A percentile compares a stretch with the other conserved stretches of the same genome.
Conservation (phyloP, 2,888 invertebrate genomes). For the Drosophila mimetica region DNA sequence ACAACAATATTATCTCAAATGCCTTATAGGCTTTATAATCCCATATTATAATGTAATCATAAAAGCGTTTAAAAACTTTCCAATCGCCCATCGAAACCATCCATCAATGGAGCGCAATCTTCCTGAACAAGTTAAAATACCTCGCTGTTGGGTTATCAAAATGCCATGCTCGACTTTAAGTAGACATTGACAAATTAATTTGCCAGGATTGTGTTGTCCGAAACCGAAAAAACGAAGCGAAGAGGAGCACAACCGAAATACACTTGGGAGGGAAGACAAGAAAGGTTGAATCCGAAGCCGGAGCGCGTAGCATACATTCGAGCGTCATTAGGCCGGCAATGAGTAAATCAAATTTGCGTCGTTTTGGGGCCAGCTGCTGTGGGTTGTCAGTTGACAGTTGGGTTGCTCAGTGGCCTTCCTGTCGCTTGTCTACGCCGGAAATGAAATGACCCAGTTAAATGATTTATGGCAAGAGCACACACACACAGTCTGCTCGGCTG, state of each 20-base stretch:
- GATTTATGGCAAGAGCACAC: slow-evolving; percentile 63
- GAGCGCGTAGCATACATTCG: slow-evolving; percentile 38
- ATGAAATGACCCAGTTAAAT: slow-evolving; percentile 81
- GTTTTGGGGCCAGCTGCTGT: slow-evolving; percentile 43
- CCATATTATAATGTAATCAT: neutral
- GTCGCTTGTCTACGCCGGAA: slow-evolving; percentile 72
- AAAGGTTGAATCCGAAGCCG: neutral
- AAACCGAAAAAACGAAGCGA: neutral
- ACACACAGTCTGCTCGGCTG: slow-evolving; percentile 17
- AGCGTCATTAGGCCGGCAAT: slow-evolving; percentile 65
- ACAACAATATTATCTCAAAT: neutral
- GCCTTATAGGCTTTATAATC: too few species aligned
- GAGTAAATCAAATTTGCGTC: slow-evolving; percentile 78
- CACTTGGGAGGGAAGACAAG: slow-evolving; percentile 1
- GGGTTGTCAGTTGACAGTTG: slow-evolving; percentile 64
- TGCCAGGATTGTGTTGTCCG: slow-evolving; percentile 23
- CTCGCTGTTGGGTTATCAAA: slow-evolving; percentile 35
- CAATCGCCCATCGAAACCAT: slow-evolving; percentile 13
- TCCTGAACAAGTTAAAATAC: slow-evolving; percentile 17
- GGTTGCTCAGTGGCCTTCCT: slow-evolving; percentile 61
- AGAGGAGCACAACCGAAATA: too few species aligned
- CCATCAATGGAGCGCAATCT: slow-evolving; percentile 36
- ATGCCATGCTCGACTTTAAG: slow-evolving; percentile 64
- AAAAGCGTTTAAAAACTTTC: slow-evolving; percentile 9
- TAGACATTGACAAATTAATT: slow-evolving; percentile 79